Evolutionary conservation across 2,797 vertebrate genomes (phyloP), one percentile per base, ranked within the genome.

Genomic region (Gallirallus australis): DNA sequence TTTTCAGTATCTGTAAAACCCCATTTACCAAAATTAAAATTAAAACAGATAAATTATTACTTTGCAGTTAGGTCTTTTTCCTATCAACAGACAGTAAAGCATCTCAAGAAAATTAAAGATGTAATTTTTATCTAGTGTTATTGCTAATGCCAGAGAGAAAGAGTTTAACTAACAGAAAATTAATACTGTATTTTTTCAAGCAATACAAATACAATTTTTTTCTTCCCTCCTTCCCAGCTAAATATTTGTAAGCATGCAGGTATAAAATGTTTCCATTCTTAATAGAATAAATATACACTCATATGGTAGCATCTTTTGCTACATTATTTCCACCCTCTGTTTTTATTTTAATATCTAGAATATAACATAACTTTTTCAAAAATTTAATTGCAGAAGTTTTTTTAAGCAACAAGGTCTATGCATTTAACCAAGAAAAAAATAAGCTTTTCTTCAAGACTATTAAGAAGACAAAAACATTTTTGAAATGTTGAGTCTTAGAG

Each of bases 161-260:
- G 5, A 37, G 2, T 83, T 90, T 80, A 94, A 86, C n/a, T n/a
- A 86, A 90, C 23, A 64, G 50, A 91, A 91, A 96, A 86, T 94
- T 59, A 93, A 85, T 53, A 61, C 7, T 28, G 3, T 20, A 27
- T 80, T 52, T 70, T 80, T 75, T 88, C 45, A 66, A 90, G 53
- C 19, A 68, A 70, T 82, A 69, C 12, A 94, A 40, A n/a, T 14
- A 12, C 24, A 68, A 57, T 4, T 31, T 60, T 42, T 88, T 77
- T 57, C 19, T 77, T 25, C 19, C 61, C 15, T 4, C 3, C 4
- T 12, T 6, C 14, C 42, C 25, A 71, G 27, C 6, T 65, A 50
- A 83, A 64, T 69, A 48, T 42, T 65, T 86, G 3, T 65, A 71
- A 90, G 20, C 3, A 57, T 2, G 1, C 4, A 20, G n/a, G 15